phyloP scores from a whole-genome alignment of 2,113 vertebrate genomes.

The Oncorhynchus mykiss region DNA sequence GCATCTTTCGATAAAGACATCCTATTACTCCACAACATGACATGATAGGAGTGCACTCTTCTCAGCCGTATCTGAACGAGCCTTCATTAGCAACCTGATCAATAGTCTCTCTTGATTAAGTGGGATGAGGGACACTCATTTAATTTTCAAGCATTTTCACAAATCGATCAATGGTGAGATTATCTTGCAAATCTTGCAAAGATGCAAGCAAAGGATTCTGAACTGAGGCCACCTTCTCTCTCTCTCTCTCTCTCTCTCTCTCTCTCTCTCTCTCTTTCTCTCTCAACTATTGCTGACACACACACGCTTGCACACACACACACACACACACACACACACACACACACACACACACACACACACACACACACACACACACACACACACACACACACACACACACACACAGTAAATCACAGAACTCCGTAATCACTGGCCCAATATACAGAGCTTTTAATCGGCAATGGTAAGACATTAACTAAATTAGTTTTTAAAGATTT shows the following conservation, averaged over 20 bases:
- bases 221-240: conserved; percentile 73
- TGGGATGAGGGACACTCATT: conserved; percentile 85
- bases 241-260: conserved; percentile 19
- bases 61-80: conserved; percentile 72
- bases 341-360: conserved; percentile 66
- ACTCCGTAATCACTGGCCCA: conserved; percentile 85
- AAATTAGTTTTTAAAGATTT: conserved; percentile 87
- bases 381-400: conserved; percentile 68
- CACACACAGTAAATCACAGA: conserved; percentile 86
- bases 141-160: conserved; percentile 93
- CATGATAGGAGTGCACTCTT: conserved; percentile 67
- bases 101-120: conserved; percentile 88
- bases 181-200: conserved; percentile 86
- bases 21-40: conserved; percentile 67
- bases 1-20: conserved; percentile 72
- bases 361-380: conserved; percentile 13
- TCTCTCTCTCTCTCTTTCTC: conserved; percentile 18
- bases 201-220: conserved; percentile 87
- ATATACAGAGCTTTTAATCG: conserved; percentile 90
- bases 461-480: conserved; percentile 85
- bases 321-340: conserved; percentile 64
- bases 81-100: conserved; percentile 78
- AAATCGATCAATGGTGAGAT: conserved; percentile 98
- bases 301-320: neutral
- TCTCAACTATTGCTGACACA: conserved; percentile 27